Base-by-base conservation (phyloP, 2,797 vertebrate genomes). In the Lacerta bilineata region DNA sequence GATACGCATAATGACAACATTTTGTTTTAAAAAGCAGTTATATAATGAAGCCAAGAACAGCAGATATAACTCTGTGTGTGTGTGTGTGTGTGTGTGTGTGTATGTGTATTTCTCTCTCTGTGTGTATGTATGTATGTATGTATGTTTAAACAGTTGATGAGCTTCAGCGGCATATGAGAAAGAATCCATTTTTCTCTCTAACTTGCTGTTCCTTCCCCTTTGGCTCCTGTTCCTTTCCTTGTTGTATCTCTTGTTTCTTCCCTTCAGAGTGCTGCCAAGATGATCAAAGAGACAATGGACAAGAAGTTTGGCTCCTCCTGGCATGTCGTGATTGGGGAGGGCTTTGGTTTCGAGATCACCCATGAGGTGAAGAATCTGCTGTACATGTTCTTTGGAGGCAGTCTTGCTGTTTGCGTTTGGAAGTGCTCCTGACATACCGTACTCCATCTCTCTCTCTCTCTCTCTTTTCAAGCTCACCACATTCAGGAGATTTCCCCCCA, bases 281-380 rank as follows among this genome's bases (percentile, higher is more conserved):
- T 99, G 99, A 99, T 99, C 94, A 99, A 99, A 93, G 99, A 99
- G 96, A 98, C 98, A 0, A 99, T 99, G 99, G 99, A 99, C 96
- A 99, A 99, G 97, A 99, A 98, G 93, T 99, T 99, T 61, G 99
- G 99, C 85, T 99, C 98, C 94, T 99, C 98, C 43, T 99, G 99
- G 99, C 99, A 99, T 1, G 98, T 99, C 91, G 99, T 99, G 95
- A 99, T 99, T 5, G 99, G 98, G 1, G 99, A 99, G 91, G 98
- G 98, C 78, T 99, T 99, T 77, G 98, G 98, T 83, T 99, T 99
- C n/a, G 99, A 99, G 96, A 98, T 99, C 95, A 99, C 98, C 0
- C 98, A 99, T 0, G 98, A 99, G 95, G 98, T 99, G 95, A 99
- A 99, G 97, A 99, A 98, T 96, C 97, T 99, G 91, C 98, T 99